These are phyloP conservation scores for Rhodeus uyekii DNA, from an alignment of 2,797 vertebrate species.

Conservation along the genomic window DNA sequence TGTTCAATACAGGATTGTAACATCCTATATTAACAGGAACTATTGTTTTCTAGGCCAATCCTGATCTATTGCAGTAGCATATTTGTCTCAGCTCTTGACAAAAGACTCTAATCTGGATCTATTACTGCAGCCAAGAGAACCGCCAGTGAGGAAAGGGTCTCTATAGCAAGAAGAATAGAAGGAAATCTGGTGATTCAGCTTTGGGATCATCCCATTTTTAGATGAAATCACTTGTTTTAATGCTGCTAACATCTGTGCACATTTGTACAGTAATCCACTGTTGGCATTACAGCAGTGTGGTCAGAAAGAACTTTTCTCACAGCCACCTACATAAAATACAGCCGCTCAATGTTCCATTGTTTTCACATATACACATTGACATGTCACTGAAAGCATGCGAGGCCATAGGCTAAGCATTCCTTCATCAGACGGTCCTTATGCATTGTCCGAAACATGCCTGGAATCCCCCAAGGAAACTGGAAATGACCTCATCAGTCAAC, in stretches of 20 bases:
- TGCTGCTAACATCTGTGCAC: constrained; percentile 28
- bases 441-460: constrained; percentile 15
- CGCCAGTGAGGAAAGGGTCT: constrained; percentile 40
- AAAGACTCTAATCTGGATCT: constrained; percentile 31
- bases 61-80: constrained; percentile 29
- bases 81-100: constrained; percentile 45
- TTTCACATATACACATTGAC: constrained; percentile 37
- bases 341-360: constrained; percentile 7
- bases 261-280: constrained; percentile 31
- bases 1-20: constrained; percentile 4
- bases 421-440: constrained; percentile 24
- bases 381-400: constrained; percentile 17
- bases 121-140: constrained; percentile 30
- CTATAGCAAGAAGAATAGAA: constrained; percentile 46
- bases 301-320: constrained; percentile 22
- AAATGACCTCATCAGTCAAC: constrained; percentile 19
- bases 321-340: constrained; percentile 21
- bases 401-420: constrained; percentile 35
- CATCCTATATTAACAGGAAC: constrained; percentile 45
- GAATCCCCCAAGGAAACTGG: constrained; percentile 24
- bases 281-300: neutral
- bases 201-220: constrained; percentile 20
- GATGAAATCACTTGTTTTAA: constrained; percentile 44
- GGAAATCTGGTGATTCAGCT: constrained; percentile 47
- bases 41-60: constrained; percentile 26